Evolutionary conservation across 2,113 vertebrate species (phyloP), one percentile per base, ranked within the genome.

Genomic region (Rhabdornis inornatus): DNA sequence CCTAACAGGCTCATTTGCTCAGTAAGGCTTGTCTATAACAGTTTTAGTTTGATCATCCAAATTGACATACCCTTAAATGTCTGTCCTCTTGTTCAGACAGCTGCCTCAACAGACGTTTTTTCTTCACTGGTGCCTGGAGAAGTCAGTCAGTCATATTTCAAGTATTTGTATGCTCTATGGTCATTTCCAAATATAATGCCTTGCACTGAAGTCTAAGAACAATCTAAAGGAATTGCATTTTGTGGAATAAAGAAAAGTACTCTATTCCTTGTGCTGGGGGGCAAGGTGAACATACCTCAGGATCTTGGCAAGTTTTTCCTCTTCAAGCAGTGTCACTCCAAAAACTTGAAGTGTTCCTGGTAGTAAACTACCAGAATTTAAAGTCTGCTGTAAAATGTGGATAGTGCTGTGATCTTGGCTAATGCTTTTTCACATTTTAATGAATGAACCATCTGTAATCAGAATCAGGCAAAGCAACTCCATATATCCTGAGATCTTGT

Each of bases 61-160:
- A 49, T 3, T 49, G 27, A n/a, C 0, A 0, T 28, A 23, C 7
- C 8, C 5, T 44, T 59, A 83, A 78, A 15, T 35, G 37, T 76
- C 31, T 85, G 17, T 85, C 23, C 15, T 61, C 17, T 42, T 77
- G 37, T 39, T 83, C 55, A 76, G 45, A n/a, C 28, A 25, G 18
- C 28, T 64, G 27, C 49, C 39, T 53, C 40, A 71, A 35, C 35
- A 84, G 71, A 72, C 0, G 0, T 15, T 42, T 81, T 87, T 61
- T 37, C 53, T 79, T 40, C 22, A 20, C 23, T 47, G 23, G 14
- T 75, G 42, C 10, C 21, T 83, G 30, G 27, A 77, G n/a, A 40
- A 40, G 44, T 86, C 28, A n/a, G 25, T 69, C 23, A 31, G 35
- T 82, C 31, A n/a, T 35, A 10, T 91, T 91, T 63, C 39, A 87